Base-by-base conservation (phyloP, 2,888 invertebrate species). In the Melanostoma mellinum region DNA sequence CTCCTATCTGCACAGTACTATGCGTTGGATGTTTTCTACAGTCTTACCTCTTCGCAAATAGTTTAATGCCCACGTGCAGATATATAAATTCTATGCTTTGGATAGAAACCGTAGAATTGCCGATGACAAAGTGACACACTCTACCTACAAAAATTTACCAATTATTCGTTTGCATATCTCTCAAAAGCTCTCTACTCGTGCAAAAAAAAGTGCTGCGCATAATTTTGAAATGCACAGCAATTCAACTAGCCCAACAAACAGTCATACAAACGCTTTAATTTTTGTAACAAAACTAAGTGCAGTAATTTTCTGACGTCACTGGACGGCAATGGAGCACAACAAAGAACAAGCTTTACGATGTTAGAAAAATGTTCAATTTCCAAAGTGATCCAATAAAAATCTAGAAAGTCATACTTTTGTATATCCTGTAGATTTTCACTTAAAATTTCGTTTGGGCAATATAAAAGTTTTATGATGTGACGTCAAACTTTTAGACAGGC, bases 201-300 rank as follows among this genome's bases (percentile, higher is more conserved):
- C 58, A 75, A 75, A 75, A 69, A 63, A 69, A 69, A 69, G 4
- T 53, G 4, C 40, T 58, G 72, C 63, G 72, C 71, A 77, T 52
- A 65, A 61, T 69, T 69, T 44, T 63, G 46, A 48, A 48, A 42
- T 65, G 63, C 77, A 56, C 77, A 58, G 63, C 56, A 65, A 53
- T 69, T 76, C 35, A 32, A 3, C 44, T 3, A 50, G 32, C 5
- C 50, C 50, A 50, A 8, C 9, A 71, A 10, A 20, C 42, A 52
- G 36, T 35, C 52, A 33, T 48, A 30, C 46, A 53, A 8, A 53
- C 35, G 36, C n/a, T 56, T 72, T 40, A 63, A 48, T 71, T 20
- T 20, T 77, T 50, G 71, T 50, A 42, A 42, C 55, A 56, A 69
- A 42, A 9, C 32, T 40, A 48, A 48, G 48, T 40, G 44, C 42